These are phyloP conservation scores for Urocynchramus pylzowi DNA, from an alignment of 2,113 vertebrate genomes.

Conservation along the genomic window DNA sequence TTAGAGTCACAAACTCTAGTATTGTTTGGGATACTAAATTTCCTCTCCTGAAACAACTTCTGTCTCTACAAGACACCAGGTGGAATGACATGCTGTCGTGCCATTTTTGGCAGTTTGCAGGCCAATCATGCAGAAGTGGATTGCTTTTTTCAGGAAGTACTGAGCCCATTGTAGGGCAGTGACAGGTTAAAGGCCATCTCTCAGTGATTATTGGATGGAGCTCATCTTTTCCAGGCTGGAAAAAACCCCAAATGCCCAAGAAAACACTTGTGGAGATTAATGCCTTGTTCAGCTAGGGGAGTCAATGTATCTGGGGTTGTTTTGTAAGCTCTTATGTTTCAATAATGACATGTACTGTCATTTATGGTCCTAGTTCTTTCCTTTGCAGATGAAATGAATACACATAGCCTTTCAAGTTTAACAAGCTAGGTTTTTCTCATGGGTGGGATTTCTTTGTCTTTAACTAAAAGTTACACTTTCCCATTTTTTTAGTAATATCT, in stretches of 20 bases:
- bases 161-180: background rate
- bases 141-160: background rate
- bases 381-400: background rate
- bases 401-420: background rate
- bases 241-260: fast-evolving
- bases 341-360: background rate
- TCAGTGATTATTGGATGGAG: background rate
- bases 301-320: background rate
- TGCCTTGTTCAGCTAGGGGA: background rate
- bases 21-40: background rate
- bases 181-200: background rate
- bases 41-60: background rate
- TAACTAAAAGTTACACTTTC: background rate
- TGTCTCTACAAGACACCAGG: background rate
- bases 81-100: fast-evolving
- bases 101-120: background rate
- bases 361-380: background rate
- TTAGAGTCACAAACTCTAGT: background rate
- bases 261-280: background rate
- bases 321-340: background rate
- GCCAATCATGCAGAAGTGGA: background rate
- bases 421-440: background rate
- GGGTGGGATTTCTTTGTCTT: background rate
- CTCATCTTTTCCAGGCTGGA: background rate
- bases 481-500: background rate